Conservation (phyloP, 1,140 invertebrate genomes). For the Neodiprion fabricii region DNA sequence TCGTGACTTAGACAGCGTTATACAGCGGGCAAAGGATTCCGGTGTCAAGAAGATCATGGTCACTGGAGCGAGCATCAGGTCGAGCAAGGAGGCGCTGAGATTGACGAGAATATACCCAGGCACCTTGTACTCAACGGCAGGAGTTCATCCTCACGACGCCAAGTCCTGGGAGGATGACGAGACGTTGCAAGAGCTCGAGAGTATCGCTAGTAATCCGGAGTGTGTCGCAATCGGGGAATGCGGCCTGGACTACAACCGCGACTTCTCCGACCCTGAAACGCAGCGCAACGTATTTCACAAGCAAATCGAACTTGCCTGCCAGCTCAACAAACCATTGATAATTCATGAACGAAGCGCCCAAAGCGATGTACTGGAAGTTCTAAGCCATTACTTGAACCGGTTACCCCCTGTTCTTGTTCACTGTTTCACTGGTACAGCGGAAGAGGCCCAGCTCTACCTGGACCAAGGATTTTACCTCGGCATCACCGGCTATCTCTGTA, state of each 20-base stretch:
- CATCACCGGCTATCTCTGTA: slow-evolving; percentile 89
- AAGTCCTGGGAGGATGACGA: slow-evolving; percentile 88
- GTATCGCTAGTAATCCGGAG: slow-evolving; percentile 80
- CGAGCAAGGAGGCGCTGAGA: slow-evolving; percentile 88
- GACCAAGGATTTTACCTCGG: slow-evolving; percentile 88
- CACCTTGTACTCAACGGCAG: slow-evolving; percentile 90
- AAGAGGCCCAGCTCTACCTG: slow-evolving; percentile 86
- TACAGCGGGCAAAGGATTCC: slow-evolving; percentile 90
- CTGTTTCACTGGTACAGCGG: slow-evolving; percentile 89
- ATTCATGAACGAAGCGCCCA: slow-evolving; percentile 93
- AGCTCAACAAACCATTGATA: slow-evolving; percentile 87
- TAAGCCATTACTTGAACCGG: slow-evolving; percentile 63
- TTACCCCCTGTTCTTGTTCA: slow-evolving; percentile 87
- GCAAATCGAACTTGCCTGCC: slow-evolving; percentile 88
- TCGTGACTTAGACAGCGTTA: slow-evolving; percentile 90
- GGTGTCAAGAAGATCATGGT: slow-evolving; percentile 96
- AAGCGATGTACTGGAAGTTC: slow-evolving; percentile 74
- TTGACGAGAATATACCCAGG: slow-evolving; percentile 88
- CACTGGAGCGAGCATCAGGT: slow-evolving; percentile 85
- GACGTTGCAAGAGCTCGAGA: slow-evolving; percentile 72
- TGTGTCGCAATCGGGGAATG: slow-evolving; percentile 95
- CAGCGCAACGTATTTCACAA: slow-evolving; percentile 89
- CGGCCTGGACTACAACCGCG: slow-evolving; percentile 92
- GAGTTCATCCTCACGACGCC: slow-evolving; percentile 94
- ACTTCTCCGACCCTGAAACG: slow-evolving; percentile 88